Conservation (phyloP, 2,797 vertebrate genomes). For the Hyperoplus lanceolatus region DNA sequence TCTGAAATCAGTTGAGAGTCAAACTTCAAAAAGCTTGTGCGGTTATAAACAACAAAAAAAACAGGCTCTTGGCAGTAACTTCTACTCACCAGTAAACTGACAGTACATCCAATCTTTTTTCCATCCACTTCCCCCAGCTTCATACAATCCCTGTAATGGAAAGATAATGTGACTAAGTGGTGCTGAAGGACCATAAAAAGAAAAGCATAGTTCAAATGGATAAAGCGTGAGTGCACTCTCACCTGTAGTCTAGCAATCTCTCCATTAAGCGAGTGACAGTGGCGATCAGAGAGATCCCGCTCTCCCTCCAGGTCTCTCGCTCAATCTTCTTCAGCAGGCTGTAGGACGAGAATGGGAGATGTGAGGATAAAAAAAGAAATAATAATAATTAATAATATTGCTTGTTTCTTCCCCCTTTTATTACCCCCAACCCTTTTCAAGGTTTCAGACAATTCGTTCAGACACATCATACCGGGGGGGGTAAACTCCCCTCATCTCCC, state of each 20-base stretch:
- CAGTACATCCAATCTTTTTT: constrained; percentile 99
- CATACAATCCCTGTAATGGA: constrained; percentile 93
- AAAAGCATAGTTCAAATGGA: background rate
- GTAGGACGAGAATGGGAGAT: constrained; percentile 49
- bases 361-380: constrained; percentile 36
- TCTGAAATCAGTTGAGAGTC: background rate
- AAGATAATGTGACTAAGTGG: background rate
- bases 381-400: no score
- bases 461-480: no score
- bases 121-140: constrained; percentile 98
- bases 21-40: background rate
- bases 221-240: background rate
- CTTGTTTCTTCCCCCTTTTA: no score
- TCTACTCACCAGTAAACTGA: constrained; percentile 95
- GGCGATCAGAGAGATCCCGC: constrained; percentile 96
- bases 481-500: no score
- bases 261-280: constrained; percentile 99
- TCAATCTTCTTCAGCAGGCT: constrained; percentile 99
- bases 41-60: background rate
- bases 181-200: background rate
- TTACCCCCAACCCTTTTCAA: no score
- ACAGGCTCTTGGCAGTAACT: constrained; percentile 18
- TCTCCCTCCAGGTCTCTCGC: constrained; percentile 99
- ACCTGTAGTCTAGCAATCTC: constrained; percentile 98
- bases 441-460: no score